Conservation (phyloP, 2,888 invertebrate genomes). For the Hoplodrina ambigua region DNA sequence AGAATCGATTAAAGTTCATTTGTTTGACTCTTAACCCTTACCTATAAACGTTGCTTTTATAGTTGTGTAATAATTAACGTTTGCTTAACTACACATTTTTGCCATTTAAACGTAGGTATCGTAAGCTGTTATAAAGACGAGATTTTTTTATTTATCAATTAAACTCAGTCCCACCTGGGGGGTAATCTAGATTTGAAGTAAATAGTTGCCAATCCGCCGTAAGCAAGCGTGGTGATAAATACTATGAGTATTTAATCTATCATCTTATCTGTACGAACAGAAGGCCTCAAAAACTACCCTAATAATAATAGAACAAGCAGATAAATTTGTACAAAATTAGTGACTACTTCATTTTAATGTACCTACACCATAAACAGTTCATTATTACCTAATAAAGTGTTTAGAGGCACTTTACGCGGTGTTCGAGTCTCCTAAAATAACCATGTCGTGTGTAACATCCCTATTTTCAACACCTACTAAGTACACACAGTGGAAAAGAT, state of each 20-base stretch:
- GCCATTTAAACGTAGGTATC: no score
- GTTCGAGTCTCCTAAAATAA: slow-evolving; percentile 71
- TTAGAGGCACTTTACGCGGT: slow-evolving; percentile 70
- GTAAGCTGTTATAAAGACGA: no score
- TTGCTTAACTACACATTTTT: no score
- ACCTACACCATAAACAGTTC: slow-evolving; percentile 53
- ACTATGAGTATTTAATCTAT: no score
- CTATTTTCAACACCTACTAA: slow-evolving; percentile 46
- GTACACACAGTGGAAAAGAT: no score
- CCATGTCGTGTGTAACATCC: slow-evolving; percentile 67
- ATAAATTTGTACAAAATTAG: slow-evolving; percentile 25
- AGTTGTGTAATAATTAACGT: no score
- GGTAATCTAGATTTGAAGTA: no score
- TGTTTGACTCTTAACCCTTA: slow-evolving; percentile 8
- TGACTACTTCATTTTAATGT: slow-evolving; percentile 40
- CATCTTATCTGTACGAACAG: no score
- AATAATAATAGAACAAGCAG: slow-evolving; percentile 6
- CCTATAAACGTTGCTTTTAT: background rate
- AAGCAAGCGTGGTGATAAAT: no score
- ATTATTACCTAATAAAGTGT: slow-evolving; percentile 71
- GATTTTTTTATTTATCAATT: no score
- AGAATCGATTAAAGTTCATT: slow-evolving; percentile 39
- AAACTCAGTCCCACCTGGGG: no score
- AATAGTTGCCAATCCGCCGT: no score
- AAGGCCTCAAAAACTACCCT: background rate